Evolutionary conservation across 2,113 vertebrate genomes (phyloP), one percentile per base, ranked within the genome.

Genomic region (Polyodon spathula): DNA sequence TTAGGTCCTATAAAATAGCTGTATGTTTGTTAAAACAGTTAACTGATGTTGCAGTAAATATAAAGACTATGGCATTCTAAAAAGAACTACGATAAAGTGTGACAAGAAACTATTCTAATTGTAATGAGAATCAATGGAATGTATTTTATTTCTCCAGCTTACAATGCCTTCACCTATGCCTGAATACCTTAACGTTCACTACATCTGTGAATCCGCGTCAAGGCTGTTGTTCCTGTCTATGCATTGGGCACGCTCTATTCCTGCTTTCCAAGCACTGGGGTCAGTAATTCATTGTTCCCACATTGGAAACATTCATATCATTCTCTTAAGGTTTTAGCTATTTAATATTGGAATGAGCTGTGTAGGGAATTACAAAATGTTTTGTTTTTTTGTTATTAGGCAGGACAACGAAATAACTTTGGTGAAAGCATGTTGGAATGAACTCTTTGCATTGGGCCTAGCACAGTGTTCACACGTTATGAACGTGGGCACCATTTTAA

Each of bases 241-340:
- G 93, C 96, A 99, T 77, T 99, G 96, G 95, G 94, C 94, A 56
- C 94, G 96, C 73, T 97, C 96, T 59, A 97, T 99, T 74, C 95
- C 96, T 69, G 93, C 95, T 68, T 98, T 99, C 79, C 94, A 97
- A 74, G 91, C 91, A 51, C 85, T 99, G 41, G 89, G 93, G 96
- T 99, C 74, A 91, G 92, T 81, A 41, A 68, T 71, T 56, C 59
- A 4, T 37, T 41, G 5, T 66, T 56, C 51, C 5, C 39, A 15
- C 27, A 37, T 16, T 58, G 8, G 12, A 6, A 63, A 56, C 4
- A 5, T 2, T 55, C 7, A 14, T 40, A 14, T 56, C 56, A 6
- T 9, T 10, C 1, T 10, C 27, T 27, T 27, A 27, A 27, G 27
- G 27, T 27, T 27, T 27, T 27, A 27, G 42, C 9, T 16, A 37